Evolutionary conservation across 2,113 vertebrate genomes (phyloP), one percentile per base, ranked within the genome.

Genomic region (Scopus umbretta): DNA sequence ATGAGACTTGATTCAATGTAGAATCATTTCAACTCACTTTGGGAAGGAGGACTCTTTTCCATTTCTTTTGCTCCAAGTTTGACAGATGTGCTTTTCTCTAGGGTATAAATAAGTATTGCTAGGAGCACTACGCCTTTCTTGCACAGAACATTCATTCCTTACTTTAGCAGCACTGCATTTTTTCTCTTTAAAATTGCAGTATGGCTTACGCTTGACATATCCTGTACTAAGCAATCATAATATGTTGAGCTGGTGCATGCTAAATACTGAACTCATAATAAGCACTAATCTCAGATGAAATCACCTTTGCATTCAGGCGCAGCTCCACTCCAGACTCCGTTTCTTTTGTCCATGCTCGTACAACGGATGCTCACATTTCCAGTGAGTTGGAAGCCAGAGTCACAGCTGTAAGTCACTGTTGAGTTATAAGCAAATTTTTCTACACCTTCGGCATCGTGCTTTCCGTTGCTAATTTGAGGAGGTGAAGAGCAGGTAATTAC

Each of bases 401-500:
- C 38, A 19, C 98, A 98, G 55, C 63, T 96, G 79, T 98, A 98
- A 50, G 92, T 96, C 73, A 98, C 88, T 0, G 95, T 96, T 16
- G 96, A 92, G 67, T 98, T 97, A 2, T 67, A 97, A 0, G 9
- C 11, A 23, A 96, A 97, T 3, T 12, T 2, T 1, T 85, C 88
- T 11, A 50, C 5, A 0, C 88, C 59, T 49, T 70, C 14, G 1
- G 92, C 93, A 4, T n/a, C 93, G 5, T 97, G 97, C 3, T 3
- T 97, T 7, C 98, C 98, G 1, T 97, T 63, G 50, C 5, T 74
- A 53, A 98, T 96, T 4, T 3, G 9, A 23, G 98, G 97, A 32
- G 98, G 98, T 3, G 93, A 3, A 1, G 80, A 5, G 65, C 98
- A 98, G 30, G 86, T 90, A 1, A 80, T 95, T 21, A 86, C 98